Evolutionary conservation across 2,113 vertebrate genomes (phyloP).

Genomic region (Limnothrissa miodon): DNA sequence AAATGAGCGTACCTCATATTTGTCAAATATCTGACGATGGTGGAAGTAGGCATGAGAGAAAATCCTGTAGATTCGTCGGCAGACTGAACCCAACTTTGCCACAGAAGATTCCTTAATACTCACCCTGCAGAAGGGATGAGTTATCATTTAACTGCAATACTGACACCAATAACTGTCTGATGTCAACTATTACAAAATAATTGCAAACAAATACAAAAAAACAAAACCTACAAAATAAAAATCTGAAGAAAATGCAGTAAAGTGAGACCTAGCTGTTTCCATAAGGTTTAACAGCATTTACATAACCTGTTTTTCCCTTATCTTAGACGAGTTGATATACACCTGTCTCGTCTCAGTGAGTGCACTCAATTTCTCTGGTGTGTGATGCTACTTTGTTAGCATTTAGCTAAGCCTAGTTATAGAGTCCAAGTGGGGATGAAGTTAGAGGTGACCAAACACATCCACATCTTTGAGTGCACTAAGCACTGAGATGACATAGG

Average conservation of each 20-base stretch:
- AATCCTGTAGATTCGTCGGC: conserved; percentile 98
- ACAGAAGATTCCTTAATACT: conserved; percentile 99
- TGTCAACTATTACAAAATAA: no score
- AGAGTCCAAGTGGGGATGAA: no score
- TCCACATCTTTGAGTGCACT: no score
- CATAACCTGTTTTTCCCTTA: neutral
- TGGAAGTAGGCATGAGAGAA: conserved; percentile 99
- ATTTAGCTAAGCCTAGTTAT: no score
- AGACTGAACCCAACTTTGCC: conserved; percentile 98
- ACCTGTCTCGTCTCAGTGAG: no score
- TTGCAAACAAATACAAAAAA: no score
- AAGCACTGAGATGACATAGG: no score
- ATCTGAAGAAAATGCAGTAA: neutral
- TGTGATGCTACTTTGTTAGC: no score
- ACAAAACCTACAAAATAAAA: no score
- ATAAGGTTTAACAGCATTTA: neutral
- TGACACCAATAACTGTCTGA: neutral
- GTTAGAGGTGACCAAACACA: no score
- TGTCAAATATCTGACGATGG: conserved; percentile 98
- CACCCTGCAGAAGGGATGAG: conserved; percentile 75
- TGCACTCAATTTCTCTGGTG: no score
- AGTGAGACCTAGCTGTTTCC: neutral
- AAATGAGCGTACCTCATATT: conserved; percentile 83
- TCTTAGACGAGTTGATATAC: no score
- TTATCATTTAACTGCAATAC: neutral